These are phyloP conservation scores for Vanessa cardui DNA, from an alignment of 2,888 invertebrate genomes.

Conservation along the genomic window DNA sequence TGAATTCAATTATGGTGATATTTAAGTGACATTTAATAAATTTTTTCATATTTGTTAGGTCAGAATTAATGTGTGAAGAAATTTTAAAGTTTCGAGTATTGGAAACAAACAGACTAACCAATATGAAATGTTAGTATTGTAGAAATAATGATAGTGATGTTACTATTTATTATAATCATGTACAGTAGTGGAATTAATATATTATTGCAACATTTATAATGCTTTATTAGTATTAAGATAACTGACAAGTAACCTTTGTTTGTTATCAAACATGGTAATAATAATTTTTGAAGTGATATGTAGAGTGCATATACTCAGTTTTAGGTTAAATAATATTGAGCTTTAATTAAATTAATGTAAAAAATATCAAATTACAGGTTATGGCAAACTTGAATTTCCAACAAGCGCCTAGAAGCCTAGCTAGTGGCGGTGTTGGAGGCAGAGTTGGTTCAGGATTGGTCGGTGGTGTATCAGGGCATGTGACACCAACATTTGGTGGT, in stretches of 20 bases:
- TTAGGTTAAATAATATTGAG: background rate
- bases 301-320: constrained; percentile 12
- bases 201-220: constrained; percentile 15
- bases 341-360: background rate
- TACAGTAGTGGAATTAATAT: background rate
- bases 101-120: constrained; percentile 21
- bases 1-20: background rate
- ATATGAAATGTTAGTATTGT: constrained; percentile 38
- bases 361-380: constrained; percentile 80
- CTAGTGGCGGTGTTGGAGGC: constrained; percentile 85
- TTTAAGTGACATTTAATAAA: background rate
- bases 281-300: constrained; percentile 19
- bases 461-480: constrained; percentile 85
- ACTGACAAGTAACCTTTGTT: constrained; percentile 26
- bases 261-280: constrained; percentile 26
- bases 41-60: constrained; percentile 26
- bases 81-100: constrained; percentile 26
- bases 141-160: background rate
- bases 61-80: constrained; percentile 32
- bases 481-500: constrained; percentile 80
- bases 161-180: background rate
- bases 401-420: constrained; percentile 94
- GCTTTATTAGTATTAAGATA: constrained; percentile 23
- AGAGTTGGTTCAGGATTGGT: constrained; percentile 87
- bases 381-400: constrained; percentile 97